Conservation (phyloP, 2,888 invertebrate species). For the Platycheirus albimanus region DNA sequence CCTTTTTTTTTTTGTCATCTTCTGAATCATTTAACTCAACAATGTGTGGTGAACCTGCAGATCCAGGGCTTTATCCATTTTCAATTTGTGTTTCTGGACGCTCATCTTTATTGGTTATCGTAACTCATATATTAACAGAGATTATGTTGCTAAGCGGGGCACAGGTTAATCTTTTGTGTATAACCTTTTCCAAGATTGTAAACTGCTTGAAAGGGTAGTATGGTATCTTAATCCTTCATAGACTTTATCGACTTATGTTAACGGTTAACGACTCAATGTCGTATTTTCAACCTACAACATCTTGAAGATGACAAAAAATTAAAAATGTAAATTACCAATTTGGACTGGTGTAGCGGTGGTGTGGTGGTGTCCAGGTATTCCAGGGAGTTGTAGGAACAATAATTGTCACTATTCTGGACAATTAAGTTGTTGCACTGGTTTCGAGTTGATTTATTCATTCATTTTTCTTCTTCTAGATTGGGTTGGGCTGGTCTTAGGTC, state of each 20-base stretch:
- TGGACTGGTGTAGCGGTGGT: not conserved
- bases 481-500: not conserved
- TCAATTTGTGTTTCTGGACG: slow-evolving; percentile 22
- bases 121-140: slow-evolving; percentile 41
- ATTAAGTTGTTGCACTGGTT: slow-evolving; percentile 65
- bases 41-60: not conserved
- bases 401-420: slow-evolving; percentile 40
- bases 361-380: not conserved
- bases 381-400: slow-evolving; percentile 11
- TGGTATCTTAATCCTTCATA: slow-evolving; percentile 34
- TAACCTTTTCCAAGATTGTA: slow-evolving; percentile 37
- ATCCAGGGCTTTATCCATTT: slow-evolving; percentile 3
- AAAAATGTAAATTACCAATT: slow-evolving; percentile 38
- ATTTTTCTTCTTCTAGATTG: slow-evolving; percentile 25
- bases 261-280: slow-evolving; percentile 19
- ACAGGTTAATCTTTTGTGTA: slow-evolving; percentile 21
- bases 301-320: slow-evolving; percentile 32
- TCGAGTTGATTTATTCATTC: slow-evolving; percentile 65
- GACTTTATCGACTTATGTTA: not conserved
- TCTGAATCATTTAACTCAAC: slow-evolving; percentile 12
- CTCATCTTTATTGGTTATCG: slow-evolving; percentile 37
- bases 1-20: not conserved
- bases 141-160: slow-evolving; percentile 37
- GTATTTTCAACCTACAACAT: not conserved
- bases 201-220: slow-evolving; percentile 26